Conservation (phyloP, 1,140 invertebrate species). For the Diabrotica undecimpunctata region DNA sequence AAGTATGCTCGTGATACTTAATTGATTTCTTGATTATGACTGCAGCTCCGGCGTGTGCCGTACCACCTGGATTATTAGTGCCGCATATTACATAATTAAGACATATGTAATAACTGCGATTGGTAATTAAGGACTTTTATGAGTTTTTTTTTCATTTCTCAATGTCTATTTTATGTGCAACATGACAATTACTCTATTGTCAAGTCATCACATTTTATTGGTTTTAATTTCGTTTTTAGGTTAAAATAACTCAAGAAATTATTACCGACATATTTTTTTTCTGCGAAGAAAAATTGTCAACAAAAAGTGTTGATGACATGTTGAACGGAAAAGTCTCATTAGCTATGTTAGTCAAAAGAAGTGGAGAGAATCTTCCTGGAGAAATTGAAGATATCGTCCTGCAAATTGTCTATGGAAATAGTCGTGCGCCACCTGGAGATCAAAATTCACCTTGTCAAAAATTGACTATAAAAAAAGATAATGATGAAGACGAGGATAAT, state of each 20-base stretch:
- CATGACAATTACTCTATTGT: no score
- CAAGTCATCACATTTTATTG: no score
- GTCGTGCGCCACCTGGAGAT: conserved; percentile 37
- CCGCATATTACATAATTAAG: no score
- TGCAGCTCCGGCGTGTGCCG: no score
- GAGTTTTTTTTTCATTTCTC: no score
- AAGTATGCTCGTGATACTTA: no score
- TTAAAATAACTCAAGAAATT: conserved; percentile 22
- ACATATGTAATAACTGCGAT: no score
- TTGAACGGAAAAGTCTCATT: conserved; percentile 24
- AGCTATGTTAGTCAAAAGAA: conserved; percentile 31
- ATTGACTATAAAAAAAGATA: conserved; percentile 32
- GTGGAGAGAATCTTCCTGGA: conserved; percentile 26
- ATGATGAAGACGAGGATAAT: conserved; percentile 24
- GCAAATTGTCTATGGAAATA: conserved; percentile 37
- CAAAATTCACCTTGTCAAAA: conserved; percentile 34
- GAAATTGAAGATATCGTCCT: conserved; percentile 35
- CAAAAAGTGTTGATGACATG: conserved; percentile 27
- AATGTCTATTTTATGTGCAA: no score
- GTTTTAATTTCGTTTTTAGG: conserved; percentile 13
- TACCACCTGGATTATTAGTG: no score
- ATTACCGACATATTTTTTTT: conserved; percentile 39
- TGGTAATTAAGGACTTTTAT: no score
- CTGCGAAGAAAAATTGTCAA: conserved; percentile 24
- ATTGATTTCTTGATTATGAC: no score